Percentiles rank a stretch among this genome's conserved stretches.
Conservation (phyloP, 2,113 vertebrate genomes). For the Odobenus rosmarus region DNA sequence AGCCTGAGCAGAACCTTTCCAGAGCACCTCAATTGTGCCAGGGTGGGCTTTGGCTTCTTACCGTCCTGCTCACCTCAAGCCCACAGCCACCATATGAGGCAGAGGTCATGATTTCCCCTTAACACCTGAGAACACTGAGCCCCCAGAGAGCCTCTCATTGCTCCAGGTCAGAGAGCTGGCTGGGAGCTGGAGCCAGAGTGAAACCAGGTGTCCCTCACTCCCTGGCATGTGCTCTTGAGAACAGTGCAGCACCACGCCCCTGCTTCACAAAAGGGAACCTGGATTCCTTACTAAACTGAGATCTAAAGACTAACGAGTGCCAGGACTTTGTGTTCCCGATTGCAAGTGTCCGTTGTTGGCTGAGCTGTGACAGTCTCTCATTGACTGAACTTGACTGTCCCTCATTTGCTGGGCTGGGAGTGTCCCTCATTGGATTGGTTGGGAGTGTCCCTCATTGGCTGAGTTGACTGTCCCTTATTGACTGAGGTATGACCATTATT, state of each 20-base stretch:
- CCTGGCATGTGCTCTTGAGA: background rate
- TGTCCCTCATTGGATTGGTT: too few species aligned
- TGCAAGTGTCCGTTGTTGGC: too few species aligned
- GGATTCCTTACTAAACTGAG: background rate
- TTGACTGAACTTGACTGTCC: too few species aligned
- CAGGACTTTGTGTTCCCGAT: background rate
- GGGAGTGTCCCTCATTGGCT: too few species aligned
- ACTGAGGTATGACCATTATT: too few species aligned
- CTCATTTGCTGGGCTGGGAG: too few species aligned
- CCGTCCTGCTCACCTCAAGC: background rate
- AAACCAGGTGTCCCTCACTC: background rate
- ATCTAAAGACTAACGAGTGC: background rate
- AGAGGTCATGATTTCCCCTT: background rate
- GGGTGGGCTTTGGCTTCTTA: background rate
- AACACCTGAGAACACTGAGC: background rate
- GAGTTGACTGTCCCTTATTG: too few species aligned
- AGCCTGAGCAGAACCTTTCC: background rate
- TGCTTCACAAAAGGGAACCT: background rate
- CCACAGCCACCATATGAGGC: background rate
- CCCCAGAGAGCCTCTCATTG: background rate
- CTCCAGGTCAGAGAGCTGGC: background rate
- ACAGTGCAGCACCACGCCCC: too few species aligned
- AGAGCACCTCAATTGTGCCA: background rate
- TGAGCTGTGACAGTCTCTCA: too few species aligned
- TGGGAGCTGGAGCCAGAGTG: background rate